Evolutionary conservation across 1,140 invertebrate genomes (phyloP).

Genomic region (Drosophila truncata): DNA sequence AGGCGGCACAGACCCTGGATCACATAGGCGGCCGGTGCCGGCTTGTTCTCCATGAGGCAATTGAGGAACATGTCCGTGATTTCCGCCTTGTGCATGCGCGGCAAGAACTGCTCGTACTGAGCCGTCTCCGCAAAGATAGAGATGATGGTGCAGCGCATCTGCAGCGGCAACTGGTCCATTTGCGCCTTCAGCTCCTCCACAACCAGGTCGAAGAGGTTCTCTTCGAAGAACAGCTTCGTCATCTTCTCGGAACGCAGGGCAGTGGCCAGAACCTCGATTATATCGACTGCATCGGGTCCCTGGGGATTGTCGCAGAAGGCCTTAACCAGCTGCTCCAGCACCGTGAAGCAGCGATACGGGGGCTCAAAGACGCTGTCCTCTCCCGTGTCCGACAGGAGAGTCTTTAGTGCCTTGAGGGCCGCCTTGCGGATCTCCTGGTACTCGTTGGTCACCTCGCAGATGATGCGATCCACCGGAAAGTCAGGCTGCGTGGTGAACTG

Average conservation of each 20-base stretch:
- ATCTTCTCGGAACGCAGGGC: constrained; percentile 74
- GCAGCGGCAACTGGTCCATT: constrained; percentile 24
- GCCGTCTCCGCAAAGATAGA: constrained; percentile 72
- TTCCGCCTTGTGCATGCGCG: constrained; percentile 51
- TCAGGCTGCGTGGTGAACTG: constrained; percentile 52
- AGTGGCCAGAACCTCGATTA: constrained; percentile 72
- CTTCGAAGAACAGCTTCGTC: constrained; percentile 77
- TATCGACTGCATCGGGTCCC: constrained; percentile 41
- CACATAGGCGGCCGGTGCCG: constrained; percentile 55
- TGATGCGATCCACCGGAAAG: constrained; percentile 71
- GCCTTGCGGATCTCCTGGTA: constrained; percentile 66
- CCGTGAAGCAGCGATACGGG: constrained; percentile 50
- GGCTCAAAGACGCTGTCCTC: constrained; percentile 57
- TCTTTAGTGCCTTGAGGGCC: constrained; percentile 62
- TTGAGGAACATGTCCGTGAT: constrained; percentile 64
- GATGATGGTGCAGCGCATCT: constrained; percentile 64
- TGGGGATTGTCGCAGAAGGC: constrained; percentile 57
- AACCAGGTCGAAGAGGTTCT: constrained; percentile 75
- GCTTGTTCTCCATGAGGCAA: constrained; percentile 60
- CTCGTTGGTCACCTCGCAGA: constrained; percentile 74
- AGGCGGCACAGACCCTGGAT: constrained; percentile 68
- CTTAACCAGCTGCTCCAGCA: constrained; percentile 71
- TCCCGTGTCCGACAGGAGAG: constrained; percentile 60
- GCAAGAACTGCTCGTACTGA: constrained; percentile 60
- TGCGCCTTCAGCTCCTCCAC: constrained; percentile 49